Evolutionary conservation across 2,888 invertebrate species (phyloP), one percentile per base, ranked within the genome.

Genomic region (Archips crataeganus): DNA sequence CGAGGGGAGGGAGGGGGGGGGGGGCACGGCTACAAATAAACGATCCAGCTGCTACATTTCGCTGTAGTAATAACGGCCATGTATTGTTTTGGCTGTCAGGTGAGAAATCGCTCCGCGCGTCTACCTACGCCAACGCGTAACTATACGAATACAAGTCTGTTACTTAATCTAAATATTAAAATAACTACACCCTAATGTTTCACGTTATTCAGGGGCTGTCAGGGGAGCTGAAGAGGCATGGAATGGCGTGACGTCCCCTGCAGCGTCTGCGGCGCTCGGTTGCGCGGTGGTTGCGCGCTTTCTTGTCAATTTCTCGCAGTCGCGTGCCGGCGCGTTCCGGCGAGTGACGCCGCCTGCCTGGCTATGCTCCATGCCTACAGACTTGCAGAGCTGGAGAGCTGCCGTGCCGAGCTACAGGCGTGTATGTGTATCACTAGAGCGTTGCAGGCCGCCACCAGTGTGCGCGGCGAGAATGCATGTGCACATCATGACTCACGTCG

Each of bases 221-320:
- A 45, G 51, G 51, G 4, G 13, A 51, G n/a, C 1, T 13, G n/a
- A 51, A 51, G n/a, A 51, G 51, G 23, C 11, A 63, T 11, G 45
- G 3, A 45, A 64, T 64, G 64, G 13, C 49, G 64, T 64, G 67
- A 36, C 42, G 57, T 42, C 2, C 39, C 3, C 34, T 34, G 62
- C 15, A 10, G 45, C 42, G 62, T n/a, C n/a, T 13, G 51, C n/a
- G 45, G 45, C 45, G 45, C 61, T 61, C 13, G 34, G 39, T 10
- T 47, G 47, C 60, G 57, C 72, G 47, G 63, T 73, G 34, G 39
- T 10, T 47, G 47, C 60, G 57, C 72, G 47, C 68, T 73, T 73
- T 73, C 67, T 72, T 54, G 62, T n/a, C 51, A 57, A 57, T 63
- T 72, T 73, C 47, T 63, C 42, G 63, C 60, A 39, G 62, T 47